Evolutionary conservation across 2,113 vertebrate genomes (phyloP).

Genomic region (Dipodomys stephensi): DNA sequence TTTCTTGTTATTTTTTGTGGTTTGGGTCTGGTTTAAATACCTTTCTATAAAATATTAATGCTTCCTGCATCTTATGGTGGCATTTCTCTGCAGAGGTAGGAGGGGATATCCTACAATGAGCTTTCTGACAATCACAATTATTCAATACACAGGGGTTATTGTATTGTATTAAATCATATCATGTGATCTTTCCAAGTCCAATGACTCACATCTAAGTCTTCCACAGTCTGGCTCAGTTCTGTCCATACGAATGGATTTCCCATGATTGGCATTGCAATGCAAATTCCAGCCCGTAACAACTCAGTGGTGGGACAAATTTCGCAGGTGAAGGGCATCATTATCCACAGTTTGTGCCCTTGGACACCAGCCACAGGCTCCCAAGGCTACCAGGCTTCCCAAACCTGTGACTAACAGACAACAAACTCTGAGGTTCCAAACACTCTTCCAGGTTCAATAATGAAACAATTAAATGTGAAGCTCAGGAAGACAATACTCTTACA

Average conservation of each 20-base stretch:
- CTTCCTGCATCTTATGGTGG: neutral
- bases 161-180: neutral
- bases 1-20: neutral
- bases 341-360: neutral
- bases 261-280: neutral
- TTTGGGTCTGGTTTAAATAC: neutral
- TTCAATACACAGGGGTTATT: neutral
- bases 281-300: conserved; percentile 20
- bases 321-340: neutral
- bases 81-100: neutral
- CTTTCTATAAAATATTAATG: conserved; percentile 31
- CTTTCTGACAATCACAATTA: conserved; percentile 10
- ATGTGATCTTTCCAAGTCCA: neutral
- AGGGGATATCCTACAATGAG: neutral
- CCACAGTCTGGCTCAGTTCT: neutral
- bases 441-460: neutral
- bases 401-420: conserved; percentile 14
- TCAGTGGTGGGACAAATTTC: conserved; percentile 21
- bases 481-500: conserved; percentile 2
- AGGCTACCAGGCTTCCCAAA: neutral
- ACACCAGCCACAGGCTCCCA: neutral
- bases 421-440: neutral
- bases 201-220: neutral
- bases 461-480: neutral
- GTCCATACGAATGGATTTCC: neutral